A percentile compares a stretch with the other conserved stretches of the same genome.
These are phyloP conservation scores for Microcebus lehilahytsara DNA, from an alignment of 2,113 vertebrate species.

Conservation along the genomic window DNA sequence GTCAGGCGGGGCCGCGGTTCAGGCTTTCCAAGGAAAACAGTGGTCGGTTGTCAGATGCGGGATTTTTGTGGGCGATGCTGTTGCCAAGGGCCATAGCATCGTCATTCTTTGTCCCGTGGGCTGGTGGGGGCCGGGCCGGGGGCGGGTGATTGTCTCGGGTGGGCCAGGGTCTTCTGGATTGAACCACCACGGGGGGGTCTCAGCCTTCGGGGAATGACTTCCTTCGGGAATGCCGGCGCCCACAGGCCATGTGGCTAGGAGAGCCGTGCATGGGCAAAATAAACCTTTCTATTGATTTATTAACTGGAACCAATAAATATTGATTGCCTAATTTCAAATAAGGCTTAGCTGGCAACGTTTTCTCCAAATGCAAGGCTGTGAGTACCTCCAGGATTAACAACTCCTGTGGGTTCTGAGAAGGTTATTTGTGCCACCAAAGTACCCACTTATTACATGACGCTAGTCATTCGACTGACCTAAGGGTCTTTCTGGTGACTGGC, in stretches of 20 bases:
- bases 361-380: too few relatives aligned
- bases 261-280: accelerated
- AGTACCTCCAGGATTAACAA: too few relatives aligned
- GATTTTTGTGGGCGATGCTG: accelerated
- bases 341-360: too few relatives aligned
- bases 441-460: too few relatives aligned
- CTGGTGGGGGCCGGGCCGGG: too few relatives aligned
- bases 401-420: too few relatives aligned
- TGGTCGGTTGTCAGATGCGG: accelerated
- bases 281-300: neutral
- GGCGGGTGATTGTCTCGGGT: too few relatives aligned
- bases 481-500: too few relatives aligned
- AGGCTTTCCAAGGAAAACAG: neutral
- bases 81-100: accelerated
- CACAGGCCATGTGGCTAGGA: accelerated
- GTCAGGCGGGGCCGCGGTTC: neutral
- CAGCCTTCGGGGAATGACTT: neutral
- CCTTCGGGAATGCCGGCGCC: accelerated
- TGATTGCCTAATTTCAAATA: too few relatives aligned
- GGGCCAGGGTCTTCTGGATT: accelerated
- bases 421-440: too few relatives aligned
- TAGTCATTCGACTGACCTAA: too few relatives aligned
- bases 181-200: neutral
- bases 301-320: too few relatives aligned
- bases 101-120: neutral